Evolutionary conservation across 2,113 vertebrate genomes (phyloP).

Genomic region (Hippocampus mohnikei): DNA sequence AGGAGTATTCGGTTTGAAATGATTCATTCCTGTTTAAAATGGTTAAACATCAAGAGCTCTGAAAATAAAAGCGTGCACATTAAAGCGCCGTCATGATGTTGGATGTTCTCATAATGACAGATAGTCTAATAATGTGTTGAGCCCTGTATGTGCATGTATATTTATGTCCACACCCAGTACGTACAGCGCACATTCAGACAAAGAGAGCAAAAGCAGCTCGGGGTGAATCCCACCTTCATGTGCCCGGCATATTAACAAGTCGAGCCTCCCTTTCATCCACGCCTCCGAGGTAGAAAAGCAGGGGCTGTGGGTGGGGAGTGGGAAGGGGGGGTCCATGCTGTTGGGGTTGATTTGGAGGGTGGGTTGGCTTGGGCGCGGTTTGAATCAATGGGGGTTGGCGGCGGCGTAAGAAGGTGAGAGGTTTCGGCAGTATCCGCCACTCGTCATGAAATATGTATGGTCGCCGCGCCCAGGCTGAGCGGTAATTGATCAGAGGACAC

Average conservation of each 20-base stretch:
- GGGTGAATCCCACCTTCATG: conserved; percentile 44
- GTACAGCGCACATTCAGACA: conserved; percentile 13
- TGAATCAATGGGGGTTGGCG: neutral
- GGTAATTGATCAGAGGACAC: conserved; percentile 55
- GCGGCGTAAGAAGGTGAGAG: conserved; percentile 10
- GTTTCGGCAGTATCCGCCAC: conserved; percentile 37
- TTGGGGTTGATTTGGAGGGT: neutral
- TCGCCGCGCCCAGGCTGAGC: conserved; percentile 28
- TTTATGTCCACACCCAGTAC: conserved; percentile 3
- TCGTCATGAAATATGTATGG: conserved; percentile 72
- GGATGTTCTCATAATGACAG: neutral
- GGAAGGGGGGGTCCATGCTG: neutral
- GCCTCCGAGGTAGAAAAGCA: conserved; percentile 13
- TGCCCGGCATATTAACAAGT: conserved; percentile 57
- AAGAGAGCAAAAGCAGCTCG: conserved; percentile 39
- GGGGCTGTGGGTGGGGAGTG: conserved; percentile 6
- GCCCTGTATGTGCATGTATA: neutral
- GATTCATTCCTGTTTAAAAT: neutral
- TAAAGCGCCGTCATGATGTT: neutral
- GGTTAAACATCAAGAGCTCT: neutral
- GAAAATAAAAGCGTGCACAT: neutral
- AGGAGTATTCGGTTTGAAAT: neutral
- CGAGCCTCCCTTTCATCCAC: conserved; percentile 60
- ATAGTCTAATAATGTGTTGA: neutral
- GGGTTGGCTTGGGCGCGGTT: neutral